These are phyloP conservation scores for Diachrysia chrysitis DNA, from an alignment of 2,888 invertebrate genomes.

Conservation along the genomic window DNA sequence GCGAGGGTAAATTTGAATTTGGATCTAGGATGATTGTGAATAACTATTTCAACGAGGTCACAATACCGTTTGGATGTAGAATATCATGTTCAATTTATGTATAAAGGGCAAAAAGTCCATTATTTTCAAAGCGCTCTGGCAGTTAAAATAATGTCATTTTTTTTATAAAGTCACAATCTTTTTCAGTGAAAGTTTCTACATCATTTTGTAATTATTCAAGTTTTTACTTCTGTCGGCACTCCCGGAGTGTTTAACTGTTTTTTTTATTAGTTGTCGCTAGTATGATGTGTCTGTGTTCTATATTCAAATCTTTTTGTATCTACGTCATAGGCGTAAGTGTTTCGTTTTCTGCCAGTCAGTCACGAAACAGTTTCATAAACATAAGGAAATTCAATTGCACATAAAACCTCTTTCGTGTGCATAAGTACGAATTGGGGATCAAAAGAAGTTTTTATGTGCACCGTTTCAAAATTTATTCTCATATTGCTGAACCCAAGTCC, in stretches of 20 bases:
- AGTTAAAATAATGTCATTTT: background rate
- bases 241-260: too few relatives aligned
- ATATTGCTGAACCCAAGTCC: constrained; percentile 11
- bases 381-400: background rate
- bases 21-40: constrained; percentile 4
- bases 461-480: constrained; percentile 43
- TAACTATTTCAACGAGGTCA: constrained; percentile 5
- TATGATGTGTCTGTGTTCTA: background rate
- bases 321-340: background rate
- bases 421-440: background rate
- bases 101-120: background rate
- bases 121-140: background rate
- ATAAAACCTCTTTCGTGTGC: constrained; percentile 4
- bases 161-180: too few relatives aligned
- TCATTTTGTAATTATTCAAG: too few relatives aligned
- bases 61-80: background rate
- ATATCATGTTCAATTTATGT: background rate
- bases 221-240: too few relatives aligned
- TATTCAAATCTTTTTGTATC: background rate
- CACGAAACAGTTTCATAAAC: background rate
- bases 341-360: background rate
- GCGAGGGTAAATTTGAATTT: constrained; percentile 25
- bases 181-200: too few relatives aligned
- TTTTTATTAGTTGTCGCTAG: too few relatives aligned
- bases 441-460: constrained; percentile 35